These are phyloP conservation scores for Axinella damicornis DNA, from an alignment of 37 sponge, comb jelly and placozoan genomes.

Conservation along the genomic window DNA sequence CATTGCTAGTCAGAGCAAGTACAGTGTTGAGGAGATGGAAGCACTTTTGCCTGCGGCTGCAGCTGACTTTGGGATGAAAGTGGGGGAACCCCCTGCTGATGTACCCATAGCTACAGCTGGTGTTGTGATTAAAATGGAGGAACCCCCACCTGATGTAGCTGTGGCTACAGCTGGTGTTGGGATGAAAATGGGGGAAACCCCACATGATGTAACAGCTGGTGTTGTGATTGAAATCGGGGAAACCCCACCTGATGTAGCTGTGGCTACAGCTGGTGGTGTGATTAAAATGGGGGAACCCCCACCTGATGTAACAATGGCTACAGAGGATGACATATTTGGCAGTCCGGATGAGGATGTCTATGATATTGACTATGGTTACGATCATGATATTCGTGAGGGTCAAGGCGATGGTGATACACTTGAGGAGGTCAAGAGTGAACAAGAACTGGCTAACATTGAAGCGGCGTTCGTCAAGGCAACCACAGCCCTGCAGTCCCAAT, in stretches of 20 bases:
- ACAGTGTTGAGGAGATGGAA: no score
- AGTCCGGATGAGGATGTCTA: neutral
- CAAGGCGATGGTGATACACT: neutral
- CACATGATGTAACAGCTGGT: no score
- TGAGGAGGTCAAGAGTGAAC: neutral
- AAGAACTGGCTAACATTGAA: neutral
- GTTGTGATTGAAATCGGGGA: constrained; percentile 15
- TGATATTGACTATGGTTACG: neutral
- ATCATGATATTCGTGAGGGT: neutral
- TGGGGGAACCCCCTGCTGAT: no score
- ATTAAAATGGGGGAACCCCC: no score
- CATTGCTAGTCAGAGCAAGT: neutral
- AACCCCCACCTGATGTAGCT: no score
- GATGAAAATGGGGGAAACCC: no score
- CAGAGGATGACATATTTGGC: constrained; percentile 52
- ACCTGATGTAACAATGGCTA: neutral
- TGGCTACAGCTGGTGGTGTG: neutral
- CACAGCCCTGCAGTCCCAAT: neutral
- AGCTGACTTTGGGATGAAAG: no score
- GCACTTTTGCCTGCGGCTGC: no score
- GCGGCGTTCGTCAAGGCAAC: constrained; percentile 43
- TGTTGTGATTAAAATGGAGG: neutral
- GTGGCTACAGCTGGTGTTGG: constrained; percentile 6
- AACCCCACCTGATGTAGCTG: no score
- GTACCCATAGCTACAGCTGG: neutral